phyloP scores from a whole-genome alignment of 2,888 invertebrate species.

The Neoitamus cyanurus region DNA sequence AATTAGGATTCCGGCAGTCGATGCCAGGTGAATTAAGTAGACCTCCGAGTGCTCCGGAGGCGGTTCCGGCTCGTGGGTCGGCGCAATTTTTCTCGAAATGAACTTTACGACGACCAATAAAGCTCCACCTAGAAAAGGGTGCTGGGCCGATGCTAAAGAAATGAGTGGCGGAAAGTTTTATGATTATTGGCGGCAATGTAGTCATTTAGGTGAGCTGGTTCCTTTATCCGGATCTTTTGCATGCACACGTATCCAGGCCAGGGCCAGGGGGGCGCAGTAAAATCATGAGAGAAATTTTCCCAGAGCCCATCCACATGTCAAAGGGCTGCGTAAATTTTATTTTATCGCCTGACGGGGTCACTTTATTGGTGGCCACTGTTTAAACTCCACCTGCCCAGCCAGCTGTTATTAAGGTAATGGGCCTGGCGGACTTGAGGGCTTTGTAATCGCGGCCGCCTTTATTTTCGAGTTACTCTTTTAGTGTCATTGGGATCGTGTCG shows the following conservation, averaged over 20 bases:
- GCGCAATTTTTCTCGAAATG: slow-evolving; percentile 42
- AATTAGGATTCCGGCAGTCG: slow-evolving; percentile 25
- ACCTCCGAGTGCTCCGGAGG: background rate
- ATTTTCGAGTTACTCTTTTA: background rate
- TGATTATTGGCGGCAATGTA: slow-evolving; percentile 45
- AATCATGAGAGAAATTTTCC: background rate
- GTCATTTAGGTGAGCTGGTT: slow-evolving; percentile 18
- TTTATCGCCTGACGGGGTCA: slow-evolving; percentile 23
- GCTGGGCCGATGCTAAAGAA: slow-evolving; percentile 32
- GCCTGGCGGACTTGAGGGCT: background rate
- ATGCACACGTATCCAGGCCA: background rate
- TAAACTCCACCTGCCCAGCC: background rate
- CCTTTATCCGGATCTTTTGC: background rate
- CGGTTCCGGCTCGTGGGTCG: background rate
- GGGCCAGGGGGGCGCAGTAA: background rate
- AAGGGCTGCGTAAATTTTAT: slow-evolving; percentile 34
- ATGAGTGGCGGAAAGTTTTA: slow-evolving; percentile 39
- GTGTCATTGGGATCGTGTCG: background rate
- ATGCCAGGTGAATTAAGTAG: slow-evolving; percentile 29
- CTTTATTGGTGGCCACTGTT: slow-evolving; percentile 20
- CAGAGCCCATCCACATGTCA: background rate
- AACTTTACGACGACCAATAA: slow-evolving; percentile 42
- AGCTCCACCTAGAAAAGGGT: slow-evolving; percentile 41
- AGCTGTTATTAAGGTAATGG: slow-evolving; percentile 29
- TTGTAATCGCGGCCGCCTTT: background rate